Base-by-base conservation (phyloP, 2,888 invertebrate species). In the Eupithecia vulgata region DNA sequence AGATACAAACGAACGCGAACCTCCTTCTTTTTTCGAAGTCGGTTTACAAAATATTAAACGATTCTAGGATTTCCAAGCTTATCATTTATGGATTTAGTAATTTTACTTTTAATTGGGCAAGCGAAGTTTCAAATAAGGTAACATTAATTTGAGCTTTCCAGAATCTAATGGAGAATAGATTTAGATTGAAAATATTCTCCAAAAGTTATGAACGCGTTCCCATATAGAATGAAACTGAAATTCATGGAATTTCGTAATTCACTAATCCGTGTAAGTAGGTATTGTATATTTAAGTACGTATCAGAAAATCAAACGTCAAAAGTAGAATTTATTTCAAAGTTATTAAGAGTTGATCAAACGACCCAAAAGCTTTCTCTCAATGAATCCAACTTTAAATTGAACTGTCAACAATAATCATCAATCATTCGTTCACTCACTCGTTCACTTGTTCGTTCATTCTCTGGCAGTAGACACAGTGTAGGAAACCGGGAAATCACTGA, bases 401-500 rank as follows among this genome's bases (percentile, higher is more conserved):
- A 57, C 57, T 57, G 57, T 57, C 57, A 57, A 57, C 57, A 57
- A 57, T 57, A 57, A 35, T 34, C 61, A 61, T 61, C n/a, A 17
- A 35, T n/a, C 35, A 17, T 10, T 8, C n/a, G 34, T 48, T n/a
- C 52, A 67, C 35, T 67, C 67, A 64, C 1, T 64, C 62, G 62
- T 64, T 65, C 21, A 65, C 25, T 21, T 37, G 40, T 61, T 61
- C 61, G 61, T 61, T 61, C 61, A 61, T 17, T 57, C 48, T 48
- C 57, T 57, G 57, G 57, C 57, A 57, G 57, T 64, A 37, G 35
- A n/a, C 71, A 67, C 35, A 52, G 30, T 61, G 42, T 71, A 70
- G 71, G 64, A 64, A 67, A 72, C 34, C 61, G 65, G 67, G 21
- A 65, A 71, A 75, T 72, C 75, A 73, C 65, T 72, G 70, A 66